phyloP scores from a whole-genome alignment of 2,113 vertebrate genomes.

The Gymnocephalus cernua region DNA sequence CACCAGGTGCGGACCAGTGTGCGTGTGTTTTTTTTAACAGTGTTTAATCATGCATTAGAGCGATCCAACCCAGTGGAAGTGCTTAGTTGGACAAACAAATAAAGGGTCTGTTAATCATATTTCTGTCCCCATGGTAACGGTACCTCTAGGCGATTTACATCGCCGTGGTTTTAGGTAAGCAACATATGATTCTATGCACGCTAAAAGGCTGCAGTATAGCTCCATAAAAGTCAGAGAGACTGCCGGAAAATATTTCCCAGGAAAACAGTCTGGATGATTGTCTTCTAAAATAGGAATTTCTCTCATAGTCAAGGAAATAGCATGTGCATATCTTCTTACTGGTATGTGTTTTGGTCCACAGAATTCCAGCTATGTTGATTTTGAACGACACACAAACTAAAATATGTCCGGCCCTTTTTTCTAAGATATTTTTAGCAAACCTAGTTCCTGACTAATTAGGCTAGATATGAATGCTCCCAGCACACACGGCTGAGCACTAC shows the following conservation, averaged over 20 bases:
- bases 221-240: conserved; percentile 6
- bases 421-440: conserved; percentile 70
- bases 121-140: conserved; percentile 69
- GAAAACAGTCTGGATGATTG: conserved; percentile 22
- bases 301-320: conserved; percentile 53
- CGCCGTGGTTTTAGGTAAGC: conserved; percentile 60
- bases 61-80: conserved; percentile 57
- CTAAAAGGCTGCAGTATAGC: conserved; percentile 37
- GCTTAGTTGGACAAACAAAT: conserved; percentile 71
- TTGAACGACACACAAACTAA: conserved; percentile 64
- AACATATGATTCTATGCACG: conserved; percentile 50
- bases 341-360: conserved; percentile 46
- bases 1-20: conserved; percentile 45
- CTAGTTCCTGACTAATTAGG: conserved; percentile 57
- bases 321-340: conserved; percentile 31
- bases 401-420: conserved; percentile 55
- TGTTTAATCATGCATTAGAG: conserved; percentile 55
- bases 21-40: conserved; percentile 31
- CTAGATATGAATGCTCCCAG: conserved; percentile 26
- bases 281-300: conserved; percentile 73
- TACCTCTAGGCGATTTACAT: conserved; percentile 52
- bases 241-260: conserved; percentile 35
- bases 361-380: conserved; percentile 71
- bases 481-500: background rate
- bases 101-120: conserved; percentile 66